These are phyloP conservation scores for Beris morrisii DNA, from an alignment of 2,888 invertebrate species.

Conservation along the genomic window DNA sequence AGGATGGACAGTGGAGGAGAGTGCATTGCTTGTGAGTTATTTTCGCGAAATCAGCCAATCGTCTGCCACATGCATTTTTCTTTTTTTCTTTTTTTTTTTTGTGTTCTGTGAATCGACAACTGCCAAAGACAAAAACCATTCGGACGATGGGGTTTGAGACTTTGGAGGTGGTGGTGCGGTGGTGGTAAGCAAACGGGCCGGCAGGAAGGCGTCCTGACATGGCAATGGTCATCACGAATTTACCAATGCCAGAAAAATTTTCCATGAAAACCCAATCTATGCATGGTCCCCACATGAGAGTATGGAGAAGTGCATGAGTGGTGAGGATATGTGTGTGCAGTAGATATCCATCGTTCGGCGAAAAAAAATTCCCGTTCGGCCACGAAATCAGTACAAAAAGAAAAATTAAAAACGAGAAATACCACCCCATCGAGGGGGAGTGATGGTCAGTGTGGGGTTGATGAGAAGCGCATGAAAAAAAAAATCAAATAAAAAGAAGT, in stretches of 20 bases:
- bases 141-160: conserved; percentile 13
- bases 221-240: conserved; percentile 31
- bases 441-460: not conserved
- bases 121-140: conserved; percentile 37
- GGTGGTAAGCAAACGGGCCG: conserved; percentile 21
- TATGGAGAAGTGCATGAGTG: conserved; percentile 8
- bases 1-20: conserved; percentile 32
- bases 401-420: conserved; percentile 39
- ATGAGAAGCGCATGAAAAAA: conserved; percentile 19
- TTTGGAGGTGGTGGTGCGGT: not conserved
- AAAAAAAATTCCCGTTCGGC: conserved; percentile 31
- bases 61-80: conserved; percentile 38
- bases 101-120: conserved; percentile 37
- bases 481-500: conserved; percentile 24
- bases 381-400: conserved; percentile 34
- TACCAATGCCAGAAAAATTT: conserved; percentile 28
- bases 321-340: conserved; percentile 20
- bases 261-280: conserved; percentile 30
- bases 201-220: conserved; percentile 29
- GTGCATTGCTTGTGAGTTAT: conserved; percentile 38
- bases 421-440: conserved; percentile 33
- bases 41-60: conserved; percentile 39
- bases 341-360: conserved; percentile 24
- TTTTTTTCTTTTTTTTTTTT: conserved; percentile 17
- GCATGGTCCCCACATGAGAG: conserved; percentile 18